Percentiles rank a stretch among this genome's conserved stretches.
phyloP scores from a whole-genome alignment of 2,888 invertebrate species.

The Scotopteryx bipunctaria region DNA sequence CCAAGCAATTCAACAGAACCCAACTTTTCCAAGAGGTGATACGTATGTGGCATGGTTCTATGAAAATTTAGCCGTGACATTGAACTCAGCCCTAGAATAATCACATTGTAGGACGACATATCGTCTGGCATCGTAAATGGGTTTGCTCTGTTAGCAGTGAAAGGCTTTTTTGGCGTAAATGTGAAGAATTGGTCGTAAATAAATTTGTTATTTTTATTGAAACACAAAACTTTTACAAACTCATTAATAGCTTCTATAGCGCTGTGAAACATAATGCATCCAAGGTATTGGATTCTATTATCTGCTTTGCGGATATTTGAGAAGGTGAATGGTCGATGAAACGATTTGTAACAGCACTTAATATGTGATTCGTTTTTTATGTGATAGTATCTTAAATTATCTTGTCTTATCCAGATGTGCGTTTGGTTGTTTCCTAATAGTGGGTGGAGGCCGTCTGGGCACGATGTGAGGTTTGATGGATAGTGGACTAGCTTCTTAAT shows the following conservation, averaged over 20 bases:
- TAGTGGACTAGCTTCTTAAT: conserved; percentile 7
- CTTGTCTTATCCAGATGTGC: conserved; percentile 74
- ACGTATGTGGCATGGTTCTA: conserved; percentile 89
- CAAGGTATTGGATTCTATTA: conserved; percentile 54
- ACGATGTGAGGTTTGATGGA: conserved; percentile 1
- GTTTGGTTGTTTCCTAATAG: conserved; percentile 72
- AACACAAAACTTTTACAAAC: conserved; percentile 86
- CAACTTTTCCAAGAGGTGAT: conserved; percentile 78
- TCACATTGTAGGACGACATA: conserved; percentile 81
- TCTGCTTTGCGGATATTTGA: conserved; percentile 40
- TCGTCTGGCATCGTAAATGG: conserved; percentile 28
- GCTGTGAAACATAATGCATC: conserved; percentile 70
- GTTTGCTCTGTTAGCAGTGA: conserved; percentile 31
- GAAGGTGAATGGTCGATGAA: conserved; percentile 58
- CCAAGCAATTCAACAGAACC: conserved; percentile 89
- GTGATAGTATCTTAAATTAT: conserved; percentile 44
- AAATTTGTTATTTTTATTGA: conserved; percentile 53
- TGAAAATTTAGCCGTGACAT: conserved; percentile 91
- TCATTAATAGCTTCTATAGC: conserved; percentile 75
- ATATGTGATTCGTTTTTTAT: conserved; percentile 56
- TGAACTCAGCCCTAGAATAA: conserved; percentile 91
- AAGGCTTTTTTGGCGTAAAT: conserved; percentile 76
- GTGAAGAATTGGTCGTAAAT: conserved; percentile 86
- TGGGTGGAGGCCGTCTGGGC: conserved; percentile 34
- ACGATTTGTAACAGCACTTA: conserved; percentile 83